phyloP scores from a whole-genome alignment of 2,113 vertebrate species.

The Oryzias woworae region DNA sequence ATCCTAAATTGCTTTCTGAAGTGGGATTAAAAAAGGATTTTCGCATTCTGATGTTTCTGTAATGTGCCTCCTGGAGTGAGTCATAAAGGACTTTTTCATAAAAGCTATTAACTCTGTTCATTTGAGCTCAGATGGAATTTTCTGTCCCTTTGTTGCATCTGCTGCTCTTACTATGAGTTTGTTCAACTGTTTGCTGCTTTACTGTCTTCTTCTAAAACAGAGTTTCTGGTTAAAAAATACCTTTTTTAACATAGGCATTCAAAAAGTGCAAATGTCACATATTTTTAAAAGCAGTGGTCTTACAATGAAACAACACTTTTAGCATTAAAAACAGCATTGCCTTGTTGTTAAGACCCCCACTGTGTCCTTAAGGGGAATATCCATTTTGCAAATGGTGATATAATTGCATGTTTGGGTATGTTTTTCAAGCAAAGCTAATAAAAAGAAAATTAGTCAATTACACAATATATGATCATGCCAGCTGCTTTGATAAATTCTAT shows the following conservation, averaged over 20 bases:
- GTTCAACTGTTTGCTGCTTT: conserved; percentile 24
- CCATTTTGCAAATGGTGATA: too few relatives aligned
- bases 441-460: too few relatives aligned
- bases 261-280: background rate
- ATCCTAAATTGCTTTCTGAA: conserved; percentile 55
- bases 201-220: conserved; percentile 4
- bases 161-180: conserved; percentile 39
- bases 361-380: too few relatives aligned
- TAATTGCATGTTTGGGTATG: too few relatives aligned
- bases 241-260: conserved; percentile 3
- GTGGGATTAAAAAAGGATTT: conserved; percentile 59
- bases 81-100: conserved; percentile 50
- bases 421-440: too few relatives aligned
- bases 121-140: conserved; percentile 41
- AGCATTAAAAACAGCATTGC: too few relatives aligned
- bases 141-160: conserved; percentile 33
- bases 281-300: background rate
- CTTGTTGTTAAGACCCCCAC: too few relatives aligned
- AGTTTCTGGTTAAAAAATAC: conserved; percentile 15
- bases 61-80: conserved; percentile 50
- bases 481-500: too few relatives aligned
- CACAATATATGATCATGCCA: too few relatives aligned
- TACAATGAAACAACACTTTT: too few relatives aligned
- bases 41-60: conserved; percentile 52
- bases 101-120: conserved; percentile 59